Conservation (phyloP, 1,140 invertebrate genomes). For the Tetramorium parvispinum region DNA sequence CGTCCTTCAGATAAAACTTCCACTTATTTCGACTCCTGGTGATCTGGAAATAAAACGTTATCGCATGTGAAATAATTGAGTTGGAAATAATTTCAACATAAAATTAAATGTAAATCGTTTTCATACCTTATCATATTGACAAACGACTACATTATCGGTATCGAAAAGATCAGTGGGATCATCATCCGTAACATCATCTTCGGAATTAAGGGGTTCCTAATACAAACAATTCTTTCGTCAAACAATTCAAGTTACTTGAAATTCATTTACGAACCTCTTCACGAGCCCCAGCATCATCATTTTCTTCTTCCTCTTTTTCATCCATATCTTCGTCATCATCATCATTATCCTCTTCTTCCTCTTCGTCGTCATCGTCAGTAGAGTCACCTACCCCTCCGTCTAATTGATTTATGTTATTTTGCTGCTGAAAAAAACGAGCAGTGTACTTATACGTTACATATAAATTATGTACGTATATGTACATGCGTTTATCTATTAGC, state of each 20-base stretch:
- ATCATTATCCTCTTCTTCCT: slow-evolving; percentile 92
- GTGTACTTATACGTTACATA: slow-evolving; percentile 16
- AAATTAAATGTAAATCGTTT: slow-evolving; percentile 19
- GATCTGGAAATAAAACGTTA: slow-evolving; percentile 88
- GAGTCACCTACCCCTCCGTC: slow-evolving; percentile 92
- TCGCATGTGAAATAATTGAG: neutral
- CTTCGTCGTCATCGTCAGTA: slow-evolving; percentile 92
- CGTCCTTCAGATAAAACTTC: slow-evolving; percentile 99
- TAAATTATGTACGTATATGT: neutral
- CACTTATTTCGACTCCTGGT: slow-evolving; percentile 98
- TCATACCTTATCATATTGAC: slow-evolving; percentile 98
- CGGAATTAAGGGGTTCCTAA: slow-evolving; percentile 97
- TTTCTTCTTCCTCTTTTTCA: slow-evolving; percentile 92
- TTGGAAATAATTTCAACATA: slow-evolving; percentile 3
- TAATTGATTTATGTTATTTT: slow-evolving; percentile 86
- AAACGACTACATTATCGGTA: slow-evolving; percentile 99
- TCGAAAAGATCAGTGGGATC: slow-evolving; percentile 98
- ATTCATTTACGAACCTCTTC: slow-evolving; percentile 84
- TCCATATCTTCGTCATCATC: slow-evolving; percentile 89
- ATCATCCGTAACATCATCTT: slow-evolving; percentile 98
- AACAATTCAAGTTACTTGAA: neutral
- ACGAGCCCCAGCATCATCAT: slow-evolving; percentile 86
- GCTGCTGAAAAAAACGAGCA: slow-evolving; percentile 61
- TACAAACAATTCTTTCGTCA: slow-evolving; percentile 27
- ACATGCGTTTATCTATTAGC: neutral